Percentiles rank a stretch among this genome's conserved stretches.
These are phyloP conservation scores for Melanerpes formicivorus DNA, from an alignment of 2,113 vertebrate species.

Conservation along the genomic window DNA sequence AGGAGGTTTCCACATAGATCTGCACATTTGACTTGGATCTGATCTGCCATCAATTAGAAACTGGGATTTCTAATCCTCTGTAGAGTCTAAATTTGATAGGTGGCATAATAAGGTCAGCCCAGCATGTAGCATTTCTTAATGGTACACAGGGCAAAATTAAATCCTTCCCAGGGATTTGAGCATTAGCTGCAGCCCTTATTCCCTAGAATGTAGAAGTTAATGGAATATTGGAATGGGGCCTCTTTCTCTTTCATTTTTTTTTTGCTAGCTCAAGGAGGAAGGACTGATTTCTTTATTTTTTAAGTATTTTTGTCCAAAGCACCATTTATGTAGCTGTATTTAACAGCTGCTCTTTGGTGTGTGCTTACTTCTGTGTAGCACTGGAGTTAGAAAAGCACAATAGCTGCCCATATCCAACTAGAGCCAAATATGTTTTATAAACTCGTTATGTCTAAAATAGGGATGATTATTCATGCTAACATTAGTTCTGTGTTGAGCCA, in stretches of 20 bases:
- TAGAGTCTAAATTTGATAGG: conserved; percentile 55
- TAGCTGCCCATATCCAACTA: neutral
- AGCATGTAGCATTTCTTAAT: conserved; percentile 20
- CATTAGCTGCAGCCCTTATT: neutral
- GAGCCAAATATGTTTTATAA: conserved; percentile 30
- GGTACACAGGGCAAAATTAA: conserved; percentile 21
- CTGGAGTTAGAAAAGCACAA: neutral
- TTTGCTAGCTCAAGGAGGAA: neutral
- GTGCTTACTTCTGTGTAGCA: neutral
- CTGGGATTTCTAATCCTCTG: conserved; percentile 54
- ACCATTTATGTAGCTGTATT: neutral
- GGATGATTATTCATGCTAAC: conserved; percentile 13
- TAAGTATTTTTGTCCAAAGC: neutral
- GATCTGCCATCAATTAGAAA: conserved; percentile 48
- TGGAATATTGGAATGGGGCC: neutral
- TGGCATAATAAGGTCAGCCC: conserved; percentile 55
- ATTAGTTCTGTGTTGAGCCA: conserved; percentile 11
- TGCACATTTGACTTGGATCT: conserved; percentile 30
- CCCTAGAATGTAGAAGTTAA: neutral
- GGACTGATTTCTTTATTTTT: neutral
- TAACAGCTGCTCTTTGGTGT: neutral
- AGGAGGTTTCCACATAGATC: neutral
- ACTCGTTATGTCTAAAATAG: conserved; percentile 36
- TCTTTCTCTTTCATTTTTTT: neutral
- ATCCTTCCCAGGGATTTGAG: conserved; percentile 30